phyloP scores from a whole-genome alignment of 2,888 invertebrate species.

The Drosophila fulvimacula region DNA sequence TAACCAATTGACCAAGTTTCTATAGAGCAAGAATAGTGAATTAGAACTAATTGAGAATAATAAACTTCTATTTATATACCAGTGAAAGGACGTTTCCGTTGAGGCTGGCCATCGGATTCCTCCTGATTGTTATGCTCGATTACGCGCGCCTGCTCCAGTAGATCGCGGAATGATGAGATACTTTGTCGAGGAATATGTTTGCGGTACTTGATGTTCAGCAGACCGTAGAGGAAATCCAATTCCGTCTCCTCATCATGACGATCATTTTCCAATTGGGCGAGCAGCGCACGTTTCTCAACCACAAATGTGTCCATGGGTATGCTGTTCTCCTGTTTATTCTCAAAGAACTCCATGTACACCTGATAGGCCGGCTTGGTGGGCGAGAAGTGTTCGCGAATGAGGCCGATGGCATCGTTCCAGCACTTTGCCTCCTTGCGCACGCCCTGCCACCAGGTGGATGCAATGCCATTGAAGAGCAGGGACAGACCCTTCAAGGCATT shows the following conservation, averaged over 20 bases:
- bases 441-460: conserved; percentile 83
- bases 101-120: conserved; percentile 8
- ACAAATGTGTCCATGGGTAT: conserved; percentile 80
- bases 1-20: conserved; percentile 1
- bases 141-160: conserved; percentile 80
- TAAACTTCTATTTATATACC: neutral
- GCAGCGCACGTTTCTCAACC: conserved; percentile 79
- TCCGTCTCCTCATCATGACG: conserved; percentile 81
- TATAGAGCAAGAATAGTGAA: neutral
- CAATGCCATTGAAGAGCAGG: conserved; percentile 75
- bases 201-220: conserved; percentile 81
- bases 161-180: conserved; percentile 77
- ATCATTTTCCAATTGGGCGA: conserved; percentile 80
- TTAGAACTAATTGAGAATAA: neutral
- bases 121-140: conserved; percentile 80
- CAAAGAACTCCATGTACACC: conserved; percentile 82
- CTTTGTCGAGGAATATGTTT: conserved; percentile 78
- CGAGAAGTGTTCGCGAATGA: conserved; percentile 82
- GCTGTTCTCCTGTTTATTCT: conserved; percentile 69
- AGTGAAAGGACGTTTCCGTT: neutral
- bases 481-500: conserved; percentile 81
- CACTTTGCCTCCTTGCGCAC: conserved; percentile 81
- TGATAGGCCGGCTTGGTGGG: conserved; percentile 82
- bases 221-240: conserved; percentile 82
- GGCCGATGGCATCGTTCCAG: conserved; percentile 78